A percentile compares a stretch with the other conserved stretches of the same genome.
phyloP scores from a whole-genome alignment of 1,140 invertebrate genomes.

The Rhagoletis pomonella region DNA sequence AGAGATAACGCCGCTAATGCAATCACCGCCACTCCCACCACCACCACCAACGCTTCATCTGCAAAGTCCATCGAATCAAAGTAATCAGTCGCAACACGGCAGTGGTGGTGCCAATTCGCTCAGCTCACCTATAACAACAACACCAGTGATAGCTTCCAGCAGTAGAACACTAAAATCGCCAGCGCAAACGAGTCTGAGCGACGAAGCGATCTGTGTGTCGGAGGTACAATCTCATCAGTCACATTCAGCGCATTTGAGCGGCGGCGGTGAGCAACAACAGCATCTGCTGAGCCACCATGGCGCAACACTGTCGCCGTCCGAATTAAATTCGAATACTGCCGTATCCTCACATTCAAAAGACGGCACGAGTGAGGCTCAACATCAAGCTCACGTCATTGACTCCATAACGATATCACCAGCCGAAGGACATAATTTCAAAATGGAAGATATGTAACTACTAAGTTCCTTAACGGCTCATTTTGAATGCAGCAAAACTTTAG shows the following conservation, averaged over 20 bases:
- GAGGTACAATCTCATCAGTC: not conserved
- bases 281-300: slow-evolving; percentile 52
- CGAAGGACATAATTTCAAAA: slow-evolving; percentile 67
- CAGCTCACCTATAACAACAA: slow-evolving; percentile 44
- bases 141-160: not conserved
- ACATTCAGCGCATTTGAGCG: slow-evolving; percentile 19
- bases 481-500: not conserved
- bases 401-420: slow-evolving; percentile 71
- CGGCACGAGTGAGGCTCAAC: slow-evolving; percentile 48
- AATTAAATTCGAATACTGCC: slow-evolving; percentile 40
- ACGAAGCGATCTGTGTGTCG: not conserved
- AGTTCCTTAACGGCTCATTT: not conserved
- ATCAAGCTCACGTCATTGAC: slow-evolving; percentile 68
- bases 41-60: slow-evolving; percentile 22
- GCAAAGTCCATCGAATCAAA: slow-evolving; percentile 43
- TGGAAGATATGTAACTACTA: slow-evolving; percentile 68
- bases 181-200: slow-evolving; percentile 2
- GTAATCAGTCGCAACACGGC: slow-evolving; percentile 47
- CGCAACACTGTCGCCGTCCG: slow-evolving; percentile 39
- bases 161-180: slow-evolving; percentile 34
- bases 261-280: not conserved
- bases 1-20: slow-evolving; percentile 51
- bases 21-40: slow-evolving; percentile 16
- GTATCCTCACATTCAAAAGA: not conserved
- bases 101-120: slow-evolving; percentile 22